phyloP scores from a whole-genome alignment of 2,113 vertebrate species.

The Protomyctophum bolini region DNA sequence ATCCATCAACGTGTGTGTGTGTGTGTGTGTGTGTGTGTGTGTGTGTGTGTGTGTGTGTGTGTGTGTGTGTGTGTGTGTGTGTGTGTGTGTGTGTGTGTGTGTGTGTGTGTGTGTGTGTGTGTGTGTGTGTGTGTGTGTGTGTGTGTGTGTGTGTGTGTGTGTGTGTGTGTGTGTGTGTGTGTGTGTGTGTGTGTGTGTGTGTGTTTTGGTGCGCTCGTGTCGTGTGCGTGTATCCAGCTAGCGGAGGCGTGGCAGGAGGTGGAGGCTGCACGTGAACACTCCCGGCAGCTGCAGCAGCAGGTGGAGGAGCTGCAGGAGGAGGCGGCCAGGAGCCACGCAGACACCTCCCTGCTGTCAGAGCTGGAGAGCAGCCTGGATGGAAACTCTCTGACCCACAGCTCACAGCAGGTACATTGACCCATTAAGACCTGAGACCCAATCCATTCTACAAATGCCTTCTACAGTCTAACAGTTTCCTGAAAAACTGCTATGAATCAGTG shows the following conservation, averaged over 20 bases:
- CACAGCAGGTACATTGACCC: constrained; percentile 64
- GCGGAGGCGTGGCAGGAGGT: constrained; percentile 66
- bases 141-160: not conserved
- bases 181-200: constrained; percentile 10
- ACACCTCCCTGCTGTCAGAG: constrained; percentile 75
- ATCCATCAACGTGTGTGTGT: too few relatives aligned
- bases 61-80: constrained; percentile 7
- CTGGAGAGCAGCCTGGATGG: constrained; percentile 72
- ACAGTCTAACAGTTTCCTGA: too few relatives aligned
- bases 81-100: constrained; percentile 7
- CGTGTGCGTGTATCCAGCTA: constrained; percentile 55
- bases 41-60: too few relatives aligned
- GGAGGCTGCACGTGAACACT: constrained; percentile 53
- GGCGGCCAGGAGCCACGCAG: constrained; percentile 45
- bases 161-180: not conserved
- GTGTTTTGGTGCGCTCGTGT: constrained; percentile 8
- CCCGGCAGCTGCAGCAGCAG: constrained; percentile 72
- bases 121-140: not conserved
- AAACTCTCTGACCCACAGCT: constrained; percentile 50
- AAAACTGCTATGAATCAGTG: too few relatives aligned
- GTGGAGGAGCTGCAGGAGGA: constrained; percentile 78
- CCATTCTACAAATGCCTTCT: too few relatives aligned
- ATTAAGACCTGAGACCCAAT: too few relatives aligned
- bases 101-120: not conserved
- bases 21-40: too few relatives aligned